Percentiles rank a stretch among this genome's conserved stretches.
phyloP scores from a whole-genome alignment of 2,797 vertebrate species.

The Halcyon leucocephala region DNA sequence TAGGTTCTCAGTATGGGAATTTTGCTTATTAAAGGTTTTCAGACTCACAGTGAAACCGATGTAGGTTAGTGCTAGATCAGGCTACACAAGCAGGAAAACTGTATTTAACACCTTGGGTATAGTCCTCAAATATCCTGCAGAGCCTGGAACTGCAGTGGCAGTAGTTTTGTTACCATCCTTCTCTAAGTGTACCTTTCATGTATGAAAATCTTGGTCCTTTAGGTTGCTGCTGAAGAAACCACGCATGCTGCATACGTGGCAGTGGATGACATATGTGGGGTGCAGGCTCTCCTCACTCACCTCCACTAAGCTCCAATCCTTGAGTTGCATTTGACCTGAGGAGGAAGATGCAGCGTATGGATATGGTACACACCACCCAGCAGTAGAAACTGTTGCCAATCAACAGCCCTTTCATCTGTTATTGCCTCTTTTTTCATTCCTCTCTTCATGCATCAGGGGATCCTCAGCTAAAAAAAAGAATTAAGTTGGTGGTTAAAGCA shows the following conservation, averaged over 20 bases:
- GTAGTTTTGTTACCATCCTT: background rate
- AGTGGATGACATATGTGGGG: accelerated
- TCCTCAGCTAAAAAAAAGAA: background rate
- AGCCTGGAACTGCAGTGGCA: background rate
- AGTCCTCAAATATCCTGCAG: background rate
- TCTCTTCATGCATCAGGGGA: background rate
- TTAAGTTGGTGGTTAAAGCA: background rate
- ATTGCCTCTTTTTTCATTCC: background rate
- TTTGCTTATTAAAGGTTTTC: background rate
- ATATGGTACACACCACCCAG: slow-evolving; percentile 90
- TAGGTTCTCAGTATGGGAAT: background rate
- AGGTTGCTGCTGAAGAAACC: background rate
- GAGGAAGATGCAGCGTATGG: slow-evolving; percentile 83
- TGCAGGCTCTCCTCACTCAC: slow-evolving; percentile 58
- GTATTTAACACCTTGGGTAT: accelerated
- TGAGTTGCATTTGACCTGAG: slow-evolving; percentile 78
- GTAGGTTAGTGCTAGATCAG: background rate
- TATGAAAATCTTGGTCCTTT: accelerated
- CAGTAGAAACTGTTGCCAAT: slow-evolving; percentile 82
- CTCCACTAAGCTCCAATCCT: slow-evolving; percentile 87
- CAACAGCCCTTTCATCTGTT: slow-evolving; percentile 65
- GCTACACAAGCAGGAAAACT: background rate
- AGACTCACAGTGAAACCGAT: background rate
- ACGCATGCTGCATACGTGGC: accelerated
- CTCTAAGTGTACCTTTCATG: background rate